phyloP scores from a whole-genome alignment of 2,797 vertebrate species.

The Geotrypetes seraphini region DNA sequence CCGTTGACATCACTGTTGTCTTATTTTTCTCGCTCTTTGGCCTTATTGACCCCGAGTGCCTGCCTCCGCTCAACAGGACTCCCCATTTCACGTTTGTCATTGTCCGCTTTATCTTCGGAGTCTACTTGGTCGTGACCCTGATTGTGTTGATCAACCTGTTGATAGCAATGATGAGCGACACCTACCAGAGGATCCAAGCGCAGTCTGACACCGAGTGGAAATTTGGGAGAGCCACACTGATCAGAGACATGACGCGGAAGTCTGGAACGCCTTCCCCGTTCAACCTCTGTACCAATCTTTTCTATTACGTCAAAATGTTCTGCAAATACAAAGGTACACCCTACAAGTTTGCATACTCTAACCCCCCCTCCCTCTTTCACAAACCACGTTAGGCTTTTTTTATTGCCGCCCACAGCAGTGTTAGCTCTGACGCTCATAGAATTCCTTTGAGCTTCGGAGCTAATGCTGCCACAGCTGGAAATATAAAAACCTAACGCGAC shows the following conservation, averaged over 20 bases:
- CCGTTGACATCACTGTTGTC: slow-evolving; percentile 29
- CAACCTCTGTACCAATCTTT: slow-evolving; percentile 39
- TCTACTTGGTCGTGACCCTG: slow-evolving; percentile 42
- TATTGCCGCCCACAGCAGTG: too few species aligned
- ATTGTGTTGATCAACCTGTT: slow-evolving; percentile 47
- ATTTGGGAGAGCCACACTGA: slow-evolving; percentile 41
- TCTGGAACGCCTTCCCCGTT: slow-evolving; percentile 42
- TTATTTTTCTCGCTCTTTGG: slow-evolving; percentile 46
- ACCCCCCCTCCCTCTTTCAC: too few species aligned
- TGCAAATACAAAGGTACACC: slow-evolving; percentile 37
- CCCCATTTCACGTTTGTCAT: slow-evolving; percentile 18
- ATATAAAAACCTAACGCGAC: too few species aligned
- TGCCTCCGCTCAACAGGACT: slow-evolving; percentile 18
- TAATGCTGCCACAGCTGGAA: too few species aligned
- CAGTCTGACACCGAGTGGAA: slow-evolving; percentile 49
- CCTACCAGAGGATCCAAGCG: slow-evolving; percentile 47
- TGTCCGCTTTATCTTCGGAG: slow-evolving; percentile 31
- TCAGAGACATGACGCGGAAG: slow-evolving; percentile 41
- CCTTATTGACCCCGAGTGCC: slow-evolving; percentile 25
- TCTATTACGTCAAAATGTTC: slow-evolving; percentile 33
- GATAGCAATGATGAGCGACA: slow-evolving; percentile 53
- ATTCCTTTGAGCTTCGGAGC: too few species aligned
- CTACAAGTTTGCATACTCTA: too few species aligned
- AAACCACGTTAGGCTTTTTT: too few species aligned
- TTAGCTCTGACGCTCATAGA: too few species aligned